Percentiles rank a stretch among this genome's conserved stretches.
Evolutionary conservation across 2,888 invertebrate species (phyloP).

Genomic region (Pycnomerus fuliginosus): DNA sequence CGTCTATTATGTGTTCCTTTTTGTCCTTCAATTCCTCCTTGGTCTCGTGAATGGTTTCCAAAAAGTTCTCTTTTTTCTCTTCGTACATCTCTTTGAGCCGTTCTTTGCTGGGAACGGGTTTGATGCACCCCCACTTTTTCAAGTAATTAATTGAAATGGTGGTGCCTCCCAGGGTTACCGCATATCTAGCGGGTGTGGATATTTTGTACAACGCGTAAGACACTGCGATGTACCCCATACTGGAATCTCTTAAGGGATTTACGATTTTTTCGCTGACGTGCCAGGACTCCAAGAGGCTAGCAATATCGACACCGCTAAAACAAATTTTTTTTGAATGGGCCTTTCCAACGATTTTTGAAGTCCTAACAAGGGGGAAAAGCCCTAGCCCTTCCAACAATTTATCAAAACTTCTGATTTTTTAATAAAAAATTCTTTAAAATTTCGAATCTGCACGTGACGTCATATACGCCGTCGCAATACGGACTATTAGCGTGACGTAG

Average conservation of each 20-base stretch:
- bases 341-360: too few relatives aligned
- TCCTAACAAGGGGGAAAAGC: too few relatives aligned
- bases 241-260: conserved; percentile 72
- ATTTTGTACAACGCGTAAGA: conserved; percentile 93
- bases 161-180: conserved; percentile 89
- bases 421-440: too few relatives aligned
- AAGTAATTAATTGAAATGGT: conserved; percentile 82
- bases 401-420: too few relatives aligned
- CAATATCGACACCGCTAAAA: conserved; percentile 90
- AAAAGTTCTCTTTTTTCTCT: conserved; percentile 62
- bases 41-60: conserved; percentile 62
- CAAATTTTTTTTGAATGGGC: too few relatives aligned
- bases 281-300: conserved; percentile 71
- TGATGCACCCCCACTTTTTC: conserved; percentile 76
- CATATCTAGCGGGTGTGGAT: conserved; percentile 85
- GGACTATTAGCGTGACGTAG: too few relatives aligned
- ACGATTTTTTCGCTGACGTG: conserved; percentile 78
- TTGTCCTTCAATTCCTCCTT: conserved; percentile 54
- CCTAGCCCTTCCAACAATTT: too few relatives aligned
- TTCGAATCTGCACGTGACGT: too few relatives aligned
- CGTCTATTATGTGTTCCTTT: conserved; percentile 34
- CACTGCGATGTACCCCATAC: conserved; percentile 86
- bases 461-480: too few relatives aligned
- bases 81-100: conserved; percentile 64
- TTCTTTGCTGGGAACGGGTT: conserved; percentile 72